phyloP scores from a whole-genome alignment of 2,797 vertebrate genomes.

The Oreochromis mossambicus region DNA sequence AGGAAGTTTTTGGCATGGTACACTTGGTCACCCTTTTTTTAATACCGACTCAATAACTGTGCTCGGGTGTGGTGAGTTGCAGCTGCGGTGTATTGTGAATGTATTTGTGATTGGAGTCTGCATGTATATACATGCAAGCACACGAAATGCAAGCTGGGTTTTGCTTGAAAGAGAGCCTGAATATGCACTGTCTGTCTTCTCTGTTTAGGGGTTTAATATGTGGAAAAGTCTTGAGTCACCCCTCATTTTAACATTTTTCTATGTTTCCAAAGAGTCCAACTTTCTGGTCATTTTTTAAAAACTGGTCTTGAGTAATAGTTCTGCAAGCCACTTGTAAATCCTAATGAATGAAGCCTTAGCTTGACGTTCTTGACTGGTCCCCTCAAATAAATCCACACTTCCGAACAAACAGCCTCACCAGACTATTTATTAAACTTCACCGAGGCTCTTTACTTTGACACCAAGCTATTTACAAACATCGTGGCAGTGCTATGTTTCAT shows the following conservation, averaged over 20 bases:
- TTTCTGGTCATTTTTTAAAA: background rate
- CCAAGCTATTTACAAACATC: background rate
- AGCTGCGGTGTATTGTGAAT: constrained; percentile 18
- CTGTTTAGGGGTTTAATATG: background rate
- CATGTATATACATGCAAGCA: constrained; percentile 31
- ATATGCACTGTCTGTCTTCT: background rate
- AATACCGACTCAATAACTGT: constrained; percentile 7
- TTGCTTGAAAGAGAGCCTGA: constrained; percentile 3
- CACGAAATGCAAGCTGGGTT: background rate
- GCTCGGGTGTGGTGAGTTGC: constrained; percentile 37
- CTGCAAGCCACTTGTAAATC: background rate
- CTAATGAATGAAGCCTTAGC: background rate
- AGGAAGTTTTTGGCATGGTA: constrained; percentile 18
- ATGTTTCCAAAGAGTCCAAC: background rate
- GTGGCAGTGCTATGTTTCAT: background rate
- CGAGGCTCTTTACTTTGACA: background rate
- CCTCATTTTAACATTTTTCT: background rate
- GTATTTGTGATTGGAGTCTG: background rate
- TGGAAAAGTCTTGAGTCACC: background rate
- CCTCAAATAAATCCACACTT: background rate
- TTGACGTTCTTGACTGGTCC: background rate
- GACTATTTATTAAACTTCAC: background rate
- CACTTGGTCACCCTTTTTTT: background rate
- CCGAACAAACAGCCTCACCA: background rate
- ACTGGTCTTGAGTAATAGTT: background rate